Conservation (phyloP, 2,888 invertebrate genomes). For the Nomada fabriciana region DNA sequence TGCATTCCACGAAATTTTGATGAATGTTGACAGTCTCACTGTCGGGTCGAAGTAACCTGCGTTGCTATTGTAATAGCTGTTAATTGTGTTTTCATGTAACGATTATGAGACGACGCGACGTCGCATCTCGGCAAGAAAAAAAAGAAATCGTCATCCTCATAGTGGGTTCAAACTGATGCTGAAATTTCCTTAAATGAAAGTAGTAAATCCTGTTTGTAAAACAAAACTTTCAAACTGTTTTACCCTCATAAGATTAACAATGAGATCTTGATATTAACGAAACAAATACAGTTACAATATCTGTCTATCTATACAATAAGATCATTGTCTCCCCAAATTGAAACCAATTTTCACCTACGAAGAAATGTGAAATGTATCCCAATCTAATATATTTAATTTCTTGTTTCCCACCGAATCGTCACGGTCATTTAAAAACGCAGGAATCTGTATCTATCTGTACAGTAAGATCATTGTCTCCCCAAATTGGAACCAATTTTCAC, state of each 20-base stretch:
- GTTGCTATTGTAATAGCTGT: conserved; percentile 1
- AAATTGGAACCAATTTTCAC: too few relatives aligned
- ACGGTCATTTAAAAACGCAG: neutral
- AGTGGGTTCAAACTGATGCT: neutral
- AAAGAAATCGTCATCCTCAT: neutral
- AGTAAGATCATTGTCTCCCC: too few relatives aligned
- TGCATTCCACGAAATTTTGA: neutral
- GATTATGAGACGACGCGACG: neutral
- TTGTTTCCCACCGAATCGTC: neutral
- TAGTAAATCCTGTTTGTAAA: neutral
- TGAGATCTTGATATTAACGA: neutral
- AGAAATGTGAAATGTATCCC: neutral
- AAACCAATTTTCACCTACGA: neutral
- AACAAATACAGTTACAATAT: neutral
- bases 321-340: neutral
- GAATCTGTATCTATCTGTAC: neutral
- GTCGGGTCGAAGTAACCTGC: conserved; percentile 2
- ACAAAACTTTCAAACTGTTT: neutral
- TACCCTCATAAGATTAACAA: neutral
- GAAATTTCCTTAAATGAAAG: neutral
- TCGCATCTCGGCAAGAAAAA: neutral
- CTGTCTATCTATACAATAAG: neutral
- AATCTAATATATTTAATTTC: neutral
- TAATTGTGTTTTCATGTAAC: conserved; percentile 15
- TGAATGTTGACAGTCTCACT: conserved; percentile 1